Evolutionary conservation across 2,888 invertebrate species (phyloP), one percentile per base, ranked within the genome.

Genomic region (Melinopterus prodromus): DNA sequence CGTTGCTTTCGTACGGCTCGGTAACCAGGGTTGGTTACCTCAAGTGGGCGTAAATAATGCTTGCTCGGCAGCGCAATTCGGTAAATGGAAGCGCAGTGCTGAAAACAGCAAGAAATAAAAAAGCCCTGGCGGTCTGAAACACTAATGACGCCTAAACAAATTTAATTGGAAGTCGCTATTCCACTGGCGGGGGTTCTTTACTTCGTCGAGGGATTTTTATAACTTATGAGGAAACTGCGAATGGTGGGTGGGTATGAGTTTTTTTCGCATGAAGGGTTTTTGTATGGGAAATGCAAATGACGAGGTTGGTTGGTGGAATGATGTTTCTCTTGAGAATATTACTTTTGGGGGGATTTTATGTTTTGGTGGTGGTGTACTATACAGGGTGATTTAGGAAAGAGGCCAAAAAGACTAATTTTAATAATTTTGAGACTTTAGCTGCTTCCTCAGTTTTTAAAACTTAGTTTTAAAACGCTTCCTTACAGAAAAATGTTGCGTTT

Each of bases 11-110:
- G 81, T 82, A 80, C 79, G 53, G 53, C 12, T 53, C 53, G 9
- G 76, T 79, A 78, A 81, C 81, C 80, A 82, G 80, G 83, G 81
- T 84, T 84, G 82, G 83, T 84, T 84, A 82, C 82, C 83, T 82
- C 81, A 79, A 83, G 83, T 83, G 77, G 83, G 53, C 84, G 83
- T 80, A 79, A 81, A 84, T 84, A 84, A 85, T 84, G 69, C 12
- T 77, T 16, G 77, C 77, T 69, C 69, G 14, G 77, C 15, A 77
- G 16, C 53, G 53, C 69, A 69, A 12, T 69, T 26, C 69, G 16
- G 77, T 77, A 77, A 77, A 77, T 77, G 77, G 26, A 53, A 77
- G 77, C 53, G 69, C 38, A 53, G 53, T 1, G 53, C 12, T 53
- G 53, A 53, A 53, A 53, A 26, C n/a, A n/a, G n/a, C n/a, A 26